Evolutionary conservation across 1,140 invertebrate genomes (phyloP), one percentile per base, ranked within the genome.

Genomic region (Drosophila santomea): DNA sequence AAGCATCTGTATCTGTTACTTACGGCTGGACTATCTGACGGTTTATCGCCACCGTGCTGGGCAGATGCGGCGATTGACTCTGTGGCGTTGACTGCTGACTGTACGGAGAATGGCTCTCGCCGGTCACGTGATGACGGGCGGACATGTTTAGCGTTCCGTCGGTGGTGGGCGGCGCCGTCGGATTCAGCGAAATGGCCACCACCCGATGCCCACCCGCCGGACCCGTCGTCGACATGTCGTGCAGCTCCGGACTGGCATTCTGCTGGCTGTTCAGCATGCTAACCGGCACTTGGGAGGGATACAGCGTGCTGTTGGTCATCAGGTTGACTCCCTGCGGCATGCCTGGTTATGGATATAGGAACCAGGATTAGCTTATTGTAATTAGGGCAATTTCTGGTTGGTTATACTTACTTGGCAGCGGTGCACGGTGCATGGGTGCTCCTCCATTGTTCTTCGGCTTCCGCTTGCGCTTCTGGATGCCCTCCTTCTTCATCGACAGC

Each of bases 401-500:
- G 12, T 25, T 25, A 10, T 45, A 85, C 90, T 90, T 45, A 92
- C 91, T 91, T 43, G 91, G 91, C 55, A 92, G 45, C n/a, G 76
- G 60, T 7, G 61, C 56, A 11, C 91, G 61, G 38, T 84, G 73
- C 35, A 90, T 72, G 15, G 94, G 93, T 77, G 94, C 58, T 23
- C 61, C 90, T 39, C 84, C 94, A 45, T 94, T 95, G 62, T 94
- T 95, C 92, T 97, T 97, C 4, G 97, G 97, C 93, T 98, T 98
- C 52, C 98, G 94, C 91, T 99, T 99, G 45, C 98, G 94, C 12
- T 97, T 98, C 94, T 98, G 96, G 86, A 99, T 99, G 48, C 95
- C 95, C 80, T 99, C 98, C 93, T 99, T 99, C 93, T 98, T 98
- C 98, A 99, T 99, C 6, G 97, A 95, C n/a, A 96, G 89, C 1